Percentiles rank a stretch among this genome's conserved stretches.
Conservation (phyloP, 2,797 vertebrate species). For the Pangasius mekongensis region DNA sequence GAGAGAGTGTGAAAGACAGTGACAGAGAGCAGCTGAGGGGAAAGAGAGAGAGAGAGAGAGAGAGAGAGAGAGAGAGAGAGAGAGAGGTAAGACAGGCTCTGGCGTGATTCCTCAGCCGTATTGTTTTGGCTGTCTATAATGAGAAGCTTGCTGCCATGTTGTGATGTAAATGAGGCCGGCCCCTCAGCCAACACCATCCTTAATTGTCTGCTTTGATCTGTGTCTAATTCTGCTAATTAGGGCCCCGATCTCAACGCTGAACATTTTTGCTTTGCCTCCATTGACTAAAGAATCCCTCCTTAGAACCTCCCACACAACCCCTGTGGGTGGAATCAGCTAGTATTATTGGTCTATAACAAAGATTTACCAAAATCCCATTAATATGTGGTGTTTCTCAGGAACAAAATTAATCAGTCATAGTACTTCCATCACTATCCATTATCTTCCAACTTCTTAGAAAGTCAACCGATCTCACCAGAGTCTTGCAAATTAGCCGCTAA, state of each 20-base stretch:
- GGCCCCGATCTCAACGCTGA: constrained; percentile 74
- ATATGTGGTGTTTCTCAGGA: too few species aligned
- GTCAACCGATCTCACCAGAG: background rate
- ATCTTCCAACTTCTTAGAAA: background rate
- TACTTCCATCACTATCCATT: background rate
- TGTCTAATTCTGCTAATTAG: constrained; percentile 85
- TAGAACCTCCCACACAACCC: constrained; percentile 24
- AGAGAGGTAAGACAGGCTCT: background rate
- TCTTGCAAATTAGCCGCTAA: background rate
- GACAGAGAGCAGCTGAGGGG: background rate
- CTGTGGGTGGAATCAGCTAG: constrained; percentile 19
- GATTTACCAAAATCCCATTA: background rate
- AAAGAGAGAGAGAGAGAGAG: background rate
- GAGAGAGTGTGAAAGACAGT: background rate
- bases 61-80: background rate
- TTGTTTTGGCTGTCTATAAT: constrained; percentile 80
- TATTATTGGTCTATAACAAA: background rate
- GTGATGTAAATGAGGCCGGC: constrained; percentile 89
- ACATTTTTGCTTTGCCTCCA: constrained; percentile 71
- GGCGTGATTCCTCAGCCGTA: constrained; percentile 66
- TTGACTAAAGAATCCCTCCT: constrained; percentile 46
- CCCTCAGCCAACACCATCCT: constrained; percentile 75
- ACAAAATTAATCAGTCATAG: background rate
- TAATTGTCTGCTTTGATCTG: constrained; percentile 96
- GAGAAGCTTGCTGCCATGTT: constrained; percentile 82